Percentiles rank a stretch among this genome's conserved stretches.
Evolutionary conservation across 2,113 vertebrate species (phyloP).

Genomic region (Sterna hirundo): DNA sequence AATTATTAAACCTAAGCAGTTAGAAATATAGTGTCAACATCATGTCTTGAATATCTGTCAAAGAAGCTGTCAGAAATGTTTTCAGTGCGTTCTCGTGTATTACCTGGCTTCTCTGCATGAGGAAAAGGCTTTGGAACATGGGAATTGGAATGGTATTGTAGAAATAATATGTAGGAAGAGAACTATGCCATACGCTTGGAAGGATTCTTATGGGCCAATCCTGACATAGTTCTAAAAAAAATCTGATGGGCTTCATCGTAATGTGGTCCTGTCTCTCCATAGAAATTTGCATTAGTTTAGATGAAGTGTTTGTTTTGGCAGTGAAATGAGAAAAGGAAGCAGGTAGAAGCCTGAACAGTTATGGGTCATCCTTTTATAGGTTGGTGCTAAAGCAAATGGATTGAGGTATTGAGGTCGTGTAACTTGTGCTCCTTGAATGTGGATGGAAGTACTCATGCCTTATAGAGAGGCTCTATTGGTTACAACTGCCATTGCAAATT

Average conservation of each 20-base stretch:
- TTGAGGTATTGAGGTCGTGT: background rate
- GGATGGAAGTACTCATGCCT: background rate
- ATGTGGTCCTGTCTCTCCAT: background rate
- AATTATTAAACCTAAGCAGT: background rate
- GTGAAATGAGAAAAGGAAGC: background rate
- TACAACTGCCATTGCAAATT: background rate
- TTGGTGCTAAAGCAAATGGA: background rate
- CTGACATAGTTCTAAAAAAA: background rate
- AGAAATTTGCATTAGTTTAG: background rate
- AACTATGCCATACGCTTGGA: background rate
- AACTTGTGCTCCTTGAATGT: background rate
- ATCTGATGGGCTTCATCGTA: background rate
- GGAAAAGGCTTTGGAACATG: background rate
- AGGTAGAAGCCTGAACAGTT: background rate
- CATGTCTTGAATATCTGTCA: background rate
- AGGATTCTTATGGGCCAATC: background rate
- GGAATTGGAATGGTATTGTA: background rate
- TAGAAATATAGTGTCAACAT: background rate
- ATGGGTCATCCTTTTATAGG: background rate
- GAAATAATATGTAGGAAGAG: background rate
- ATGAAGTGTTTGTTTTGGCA: background rate
- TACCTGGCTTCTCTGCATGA: slow-evolving; percentile 7
- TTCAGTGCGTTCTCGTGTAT: background rate
- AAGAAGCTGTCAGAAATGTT: background rate
- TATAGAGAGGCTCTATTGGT: background rate